Base-by-base conservation (phyloP, 2,797 vertebrate species). In the Crenichthys baileyi region DNA sequence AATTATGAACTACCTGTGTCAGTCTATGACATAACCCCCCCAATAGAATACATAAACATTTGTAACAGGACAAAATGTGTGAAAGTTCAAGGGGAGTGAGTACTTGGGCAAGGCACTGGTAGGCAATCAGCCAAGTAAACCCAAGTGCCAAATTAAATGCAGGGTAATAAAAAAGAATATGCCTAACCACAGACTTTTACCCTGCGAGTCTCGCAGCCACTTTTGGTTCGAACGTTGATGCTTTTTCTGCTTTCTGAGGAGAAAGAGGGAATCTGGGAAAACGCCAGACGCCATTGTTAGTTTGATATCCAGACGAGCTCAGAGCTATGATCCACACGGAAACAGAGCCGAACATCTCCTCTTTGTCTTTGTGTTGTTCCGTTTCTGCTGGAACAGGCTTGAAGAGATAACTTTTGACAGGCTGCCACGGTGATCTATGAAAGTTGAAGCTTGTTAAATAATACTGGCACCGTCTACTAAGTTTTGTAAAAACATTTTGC, bases 321-420 rank as follows among this genome's bases (percentile, higher is more conserved):
- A 92, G 89, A 86, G 78, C 85, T 78, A 74, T 87, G 77, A 88
- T 72, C 26, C 53, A 82, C 84, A 85, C 77, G 0, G 65, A 86
- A 83, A 90, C 80, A 90, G 86, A 91, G 82, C 86, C 81, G 78
- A 90, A 85, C 80, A 89, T 91, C 84, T 87, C 86, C 79, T 85
- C 79, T 84, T 82, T 83, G 90, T 85, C 78, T 70, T 83, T 78
- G 77, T 84, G 81, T 83, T 85, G 72, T 85, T 92, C 75, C 78
- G 73, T 85, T 88, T 91, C 85, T 88, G n/a, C 83, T 44, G 77
- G 86, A 91, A 90, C 83, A 88, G 88, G 85, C 73, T 79, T 79
- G 83, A 72, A 70, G 70, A 92, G 81, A 68, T 46, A 44, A 83
- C 77, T 70, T 81, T 24, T 85, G 84, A 92, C 88, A 87, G 75